These are phyloP conservation scores for Tortricodes alternella DNA, from an alignment of 2,888 invertebrate genomes.

Conservation along the genomic window DNA sequence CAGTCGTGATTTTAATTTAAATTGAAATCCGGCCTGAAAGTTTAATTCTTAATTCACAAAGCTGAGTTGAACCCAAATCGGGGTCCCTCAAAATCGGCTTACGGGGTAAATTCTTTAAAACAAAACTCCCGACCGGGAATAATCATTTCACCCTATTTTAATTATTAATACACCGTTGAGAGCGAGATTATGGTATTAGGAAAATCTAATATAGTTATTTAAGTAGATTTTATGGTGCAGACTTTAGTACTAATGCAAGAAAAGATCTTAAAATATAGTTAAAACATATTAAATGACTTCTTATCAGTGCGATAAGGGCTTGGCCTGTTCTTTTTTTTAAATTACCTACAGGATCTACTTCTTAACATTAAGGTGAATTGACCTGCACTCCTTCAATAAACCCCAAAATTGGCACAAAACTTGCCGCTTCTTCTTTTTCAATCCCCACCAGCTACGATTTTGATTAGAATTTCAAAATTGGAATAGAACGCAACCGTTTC, in stretches of 20 bases:
- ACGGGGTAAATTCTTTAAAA: constrained; percentile 55
- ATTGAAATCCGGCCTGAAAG: constrained; percentile 34
- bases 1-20: constrained; percentile 12
- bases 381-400: constrained; percentile 69
- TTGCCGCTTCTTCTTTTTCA: constrained; percentile 44
- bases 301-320: too few species aligned
- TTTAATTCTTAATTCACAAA: constrained; percentile 52
- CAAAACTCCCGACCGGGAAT: constrained; percentile 52
- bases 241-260: neutral
- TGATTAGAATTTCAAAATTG: constrained; percentile 52
- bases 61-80: constrained; percentile 39
- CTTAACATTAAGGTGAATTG: constrained; percentile 41
- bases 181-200: constrained; percentile 61
- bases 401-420: constrained; percentile 43
- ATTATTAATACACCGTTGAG: constrained; percentile 70
- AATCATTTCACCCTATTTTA: constrained; percentile 64
- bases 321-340: too few species aligned
- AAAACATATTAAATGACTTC: constrained; percentile 2
- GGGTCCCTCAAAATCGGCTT: constrained; percentile 46
- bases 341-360: too few species aligned
- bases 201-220: constrained; percentile 46
- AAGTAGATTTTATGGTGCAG: constrained; percentile 17
- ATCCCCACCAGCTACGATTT: constrained; percentile 36
- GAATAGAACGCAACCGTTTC: constrained; percentile 32
- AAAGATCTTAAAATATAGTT: neutral